Conservation (phyloP, 37 sponge, comb jelly and placozoan species). For the Halichondria panicea region DNA sequence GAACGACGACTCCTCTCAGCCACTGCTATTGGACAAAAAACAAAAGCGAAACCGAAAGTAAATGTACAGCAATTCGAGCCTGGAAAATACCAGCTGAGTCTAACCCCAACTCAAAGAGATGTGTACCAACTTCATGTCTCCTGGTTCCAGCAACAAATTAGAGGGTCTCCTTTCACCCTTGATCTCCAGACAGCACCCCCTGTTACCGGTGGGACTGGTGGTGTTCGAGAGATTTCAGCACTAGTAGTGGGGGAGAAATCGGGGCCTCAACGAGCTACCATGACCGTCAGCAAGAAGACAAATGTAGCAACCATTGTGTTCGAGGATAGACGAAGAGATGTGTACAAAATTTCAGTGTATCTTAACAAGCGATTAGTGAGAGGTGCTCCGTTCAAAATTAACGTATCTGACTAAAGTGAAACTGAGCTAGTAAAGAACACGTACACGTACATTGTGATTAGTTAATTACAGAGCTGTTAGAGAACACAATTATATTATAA, state of each 20-base stretch:
- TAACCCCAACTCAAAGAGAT: slow-evolving; percentile 41
- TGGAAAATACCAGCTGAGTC: slow-evolving; percentile 63
- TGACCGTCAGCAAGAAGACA: neutral
- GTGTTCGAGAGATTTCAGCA: slow-evolving; percentile 27
- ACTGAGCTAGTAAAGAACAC: neutral
- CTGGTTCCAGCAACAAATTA: slow-evolving; percentile 44
- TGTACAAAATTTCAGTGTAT: slow-evolving; percentile 26
- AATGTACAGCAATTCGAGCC: slow-evolving; percentile 47
- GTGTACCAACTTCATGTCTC: slow-evolving; percentile 38
- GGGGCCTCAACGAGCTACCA: slow-evolving; percentile 6
- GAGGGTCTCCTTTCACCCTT: slow-evolving; percentile 58
- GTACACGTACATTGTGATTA: neutral
- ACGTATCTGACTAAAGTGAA: slow-evolving; percentile 16
- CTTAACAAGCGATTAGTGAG: slow-evolving; percentile 46
- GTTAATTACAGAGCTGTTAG: no score
- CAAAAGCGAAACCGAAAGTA: slow-evolving; percentile 2
- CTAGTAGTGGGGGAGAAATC: slow-evolving; percentile 14
- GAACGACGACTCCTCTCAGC: slow-evolving; percentile 30
- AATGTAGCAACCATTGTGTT: slow-evolving; percentile 26
- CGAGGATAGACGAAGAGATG: slow-evolving; percentile 3
- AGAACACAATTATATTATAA: neutral
- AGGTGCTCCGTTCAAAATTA: slow-evolving; percentile 51
- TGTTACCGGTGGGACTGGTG: no score
- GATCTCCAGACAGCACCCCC: slow-evolving; percentile 22
- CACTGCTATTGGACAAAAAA: slow-evolving; percentile 7